Conservation (phyloP, 2,113 vertebrate species). For the Clinocottus analis region DNA sequence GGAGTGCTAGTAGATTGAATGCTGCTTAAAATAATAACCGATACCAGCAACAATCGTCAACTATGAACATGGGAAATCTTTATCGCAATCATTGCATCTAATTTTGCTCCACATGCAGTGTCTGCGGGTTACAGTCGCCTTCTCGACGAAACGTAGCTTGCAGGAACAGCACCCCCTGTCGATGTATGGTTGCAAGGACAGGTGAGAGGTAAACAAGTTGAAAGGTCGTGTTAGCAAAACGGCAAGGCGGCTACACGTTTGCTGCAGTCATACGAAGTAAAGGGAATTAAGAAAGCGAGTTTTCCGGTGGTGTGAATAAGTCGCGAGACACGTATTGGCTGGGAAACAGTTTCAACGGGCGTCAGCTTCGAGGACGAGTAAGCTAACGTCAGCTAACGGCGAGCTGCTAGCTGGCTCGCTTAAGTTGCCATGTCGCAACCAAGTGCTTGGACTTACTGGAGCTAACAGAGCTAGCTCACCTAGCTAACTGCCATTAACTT, state of each 20-base stretch:
- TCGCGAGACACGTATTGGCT: background rate
- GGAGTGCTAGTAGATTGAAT: background rate
- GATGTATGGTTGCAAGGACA: background rate
- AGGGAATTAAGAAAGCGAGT: background rate
- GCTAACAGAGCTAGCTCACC: conserved; percentile 46
- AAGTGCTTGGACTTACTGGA: conserved; percentile 44
- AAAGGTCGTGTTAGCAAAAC: conserved; percentile 62
- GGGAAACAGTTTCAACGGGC: background rate
- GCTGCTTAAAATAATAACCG: conserved; percentile 9
- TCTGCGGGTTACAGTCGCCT: conserved; percentile 5
- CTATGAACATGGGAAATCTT: conserved; percentile 15
- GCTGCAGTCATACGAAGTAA: conserved; percentile 7
- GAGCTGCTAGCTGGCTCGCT: conserved; percentile 32
- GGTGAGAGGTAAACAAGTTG: conserved; percentile 69
- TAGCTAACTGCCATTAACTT: conserved; percentile 4
- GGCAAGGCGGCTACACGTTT: conserved; percentile 29
- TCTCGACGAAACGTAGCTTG: background rate
- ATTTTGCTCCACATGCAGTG: background rate
- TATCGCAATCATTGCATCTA: background rate
- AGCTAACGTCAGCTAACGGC: conserved; percentile 47
- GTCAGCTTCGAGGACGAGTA: too few relatives aligned
- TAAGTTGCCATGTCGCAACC: conserved; percentile 68
- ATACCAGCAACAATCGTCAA: background rate
- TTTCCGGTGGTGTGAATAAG: background rate
- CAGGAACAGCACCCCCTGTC: conserved; percentile 68